Base-by-base conservation (phyloP, 1,140 invertebrate species). In the Rhopalosiphum maidis region DNA sequence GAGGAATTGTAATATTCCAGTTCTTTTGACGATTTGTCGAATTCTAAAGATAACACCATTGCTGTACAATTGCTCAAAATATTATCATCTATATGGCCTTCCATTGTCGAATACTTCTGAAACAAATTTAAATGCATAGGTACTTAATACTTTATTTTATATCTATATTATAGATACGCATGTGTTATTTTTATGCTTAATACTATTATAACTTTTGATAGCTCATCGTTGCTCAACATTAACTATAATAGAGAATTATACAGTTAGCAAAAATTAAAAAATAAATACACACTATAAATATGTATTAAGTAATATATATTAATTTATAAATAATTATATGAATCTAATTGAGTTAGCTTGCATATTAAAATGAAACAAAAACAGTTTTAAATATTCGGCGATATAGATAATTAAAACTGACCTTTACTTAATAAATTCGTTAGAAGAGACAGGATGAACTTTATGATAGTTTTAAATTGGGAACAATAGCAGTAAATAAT, bases 11-110 rank as follows among this genome's bases (percentile, higher is more conserved):
- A 43, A n/a, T 8, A 11, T 23, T 86, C 82, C 11, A 86, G 23
- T 43, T 93, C 48, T 30, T 43, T n/a, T 23, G 82, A 7, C 11
- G 91, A 86, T 6, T n/a, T 22, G 6, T 68, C 82, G 9, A 93
- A 93, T 30, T 93, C 82, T 25, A 11, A 35, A 3, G 91, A 55
- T 0, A 93, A 51, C 35, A 93, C 91, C 91, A 93, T 93, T 2
- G 48, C 48, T 15, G 91, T 93, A 25, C 91, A 93, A 23, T 93
- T 93, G 0, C 82, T 18, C 37, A 93, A 54, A 25, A 86, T 35
- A 25, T 35, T 43, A 23, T 93, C 91, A 23, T 85, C 48, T 5
- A 93, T 46, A 15, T 46, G 82, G n/a, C 1, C 46, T 37, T 92
- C 77, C 82, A 93, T 93, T 9, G 82, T 48, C 2, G 25, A 60